These are phyloP conservation scores for Gnathonemus echidnorhynchus DNA, from an alignment of 2,113 vertebrate species.

Conservation along the genomic window DNA sequence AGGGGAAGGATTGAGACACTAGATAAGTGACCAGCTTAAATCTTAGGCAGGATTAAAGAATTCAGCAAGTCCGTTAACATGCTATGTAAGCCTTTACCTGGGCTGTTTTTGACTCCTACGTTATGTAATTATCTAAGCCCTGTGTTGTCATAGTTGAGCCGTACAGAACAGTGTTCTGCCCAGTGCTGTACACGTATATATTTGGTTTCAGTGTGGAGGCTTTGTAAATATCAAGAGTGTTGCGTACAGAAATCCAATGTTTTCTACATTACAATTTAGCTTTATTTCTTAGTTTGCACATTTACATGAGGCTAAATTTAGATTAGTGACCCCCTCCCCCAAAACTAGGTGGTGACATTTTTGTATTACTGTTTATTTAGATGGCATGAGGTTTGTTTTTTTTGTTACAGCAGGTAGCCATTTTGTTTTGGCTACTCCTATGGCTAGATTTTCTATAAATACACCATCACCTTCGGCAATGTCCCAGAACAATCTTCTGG, in stretches of 20 bases:
- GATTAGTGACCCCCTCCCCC: neutral
- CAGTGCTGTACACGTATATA: neutral
- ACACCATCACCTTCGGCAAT: neutral
- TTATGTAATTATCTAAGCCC: neutral
- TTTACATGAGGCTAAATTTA: neutral
- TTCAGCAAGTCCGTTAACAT: neutral
- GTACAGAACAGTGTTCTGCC: neutral
- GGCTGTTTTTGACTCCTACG: neutral
- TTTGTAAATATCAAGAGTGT: neutral
- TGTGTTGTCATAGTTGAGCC: neutral
- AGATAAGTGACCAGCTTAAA: neutral
- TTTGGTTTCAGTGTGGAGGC: neutral
- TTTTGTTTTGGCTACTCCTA: neutral
- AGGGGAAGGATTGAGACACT: neutral
- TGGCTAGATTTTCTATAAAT: neutral
- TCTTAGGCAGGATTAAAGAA: neutral
- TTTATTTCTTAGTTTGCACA: neutral
- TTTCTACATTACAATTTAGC: neutral
- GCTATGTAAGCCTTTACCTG: neutral
- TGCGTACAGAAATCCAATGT: neutral
- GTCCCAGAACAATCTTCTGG: neutral
- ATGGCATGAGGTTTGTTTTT: neutral
- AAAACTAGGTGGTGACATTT: neutral
- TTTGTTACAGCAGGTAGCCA: neutral
- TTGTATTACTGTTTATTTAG: neutral